Evolutionary conservation across 2,888 invertebrate genomes (phyloP).

Genomic region (Pherbina coryleti): DNA sequence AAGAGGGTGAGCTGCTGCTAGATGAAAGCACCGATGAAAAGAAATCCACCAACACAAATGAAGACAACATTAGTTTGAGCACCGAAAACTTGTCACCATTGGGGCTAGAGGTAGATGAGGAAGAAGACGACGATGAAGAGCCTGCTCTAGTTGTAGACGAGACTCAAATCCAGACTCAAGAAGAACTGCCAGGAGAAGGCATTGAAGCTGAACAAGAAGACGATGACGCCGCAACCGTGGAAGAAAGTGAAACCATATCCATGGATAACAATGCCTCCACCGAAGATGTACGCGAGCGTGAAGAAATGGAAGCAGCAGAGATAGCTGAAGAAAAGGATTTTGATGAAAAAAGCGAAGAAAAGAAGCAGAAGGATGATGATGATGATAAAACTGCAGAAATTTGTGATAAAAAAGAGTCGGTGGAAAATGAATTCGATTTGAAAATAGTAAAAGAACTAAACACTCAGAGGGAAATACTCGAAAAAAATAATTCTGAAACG

Average conservation of each 20-base stretch:
- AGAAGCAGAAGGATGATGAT: not conserved
- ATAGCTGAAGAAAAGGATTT: not conserved
- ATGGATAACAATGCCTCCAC: constrained; percentile 53
- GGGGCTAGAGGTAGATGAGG: constrained; percentile 19
- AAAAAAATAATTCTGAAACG: not conserved
- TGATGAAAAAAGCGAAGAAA: not conserved
- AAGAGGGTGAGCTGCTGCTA: constrained; percentile 56
- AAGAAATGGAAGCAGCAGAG: constrained; percentile 24
- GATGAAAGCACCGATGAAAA: constrained; percentile 57
- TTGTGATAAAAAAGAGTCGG: not conserved
- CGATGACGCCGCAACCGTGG: constrained; percentile 44
- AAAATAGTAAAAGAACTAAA: not conserved
- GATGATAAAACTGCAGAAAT: not conserved
- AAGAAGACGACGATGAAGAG: constrained; percentile 27
- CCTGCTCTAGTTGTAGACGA: not conserved
- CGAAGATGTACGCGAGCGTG: constrained; percentile 40
- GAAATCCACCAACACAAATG: constrained; percentile 44
- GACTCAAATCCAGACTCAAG: not conserved
- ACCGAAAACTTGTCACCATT: constrained; percentile 52
- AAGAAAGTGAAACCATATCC: constrained; percentile 52
- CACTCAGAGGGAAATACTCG: not conserved
- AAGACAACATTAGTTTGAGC: constrained; percentile 51
- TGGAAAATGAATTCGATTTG: not conserved
- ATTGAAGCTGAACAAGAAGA: constrained; percentile 23
- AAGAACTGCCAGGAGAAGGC: not conserved